phyloP scores from a whole-genome alignment of 1,140 invertebrate species.

The Scylla paramamosain region DNA sequence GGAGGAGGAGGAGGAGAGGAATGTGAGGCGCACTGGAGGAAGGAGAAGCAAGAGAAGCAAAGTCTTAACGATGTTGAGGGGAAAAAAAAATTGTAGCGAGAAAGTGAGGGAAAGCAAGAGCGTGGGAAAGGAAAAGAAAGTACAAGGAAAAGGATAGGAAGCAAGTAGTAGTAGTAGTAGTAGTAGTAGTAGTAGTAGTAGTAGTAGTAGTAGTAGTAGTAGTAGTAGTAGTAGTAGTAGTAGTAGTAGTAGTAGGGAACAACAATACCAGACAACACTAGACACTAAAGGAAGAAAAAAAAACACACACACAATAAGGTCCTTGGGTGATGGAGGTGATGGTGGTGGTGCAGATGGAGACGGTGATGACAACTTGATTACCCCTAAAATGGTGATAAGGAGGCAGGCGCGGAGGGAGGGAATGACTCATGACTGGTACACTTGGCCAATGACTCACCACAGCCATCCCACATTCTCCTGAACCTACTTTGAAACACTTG shows the following conservation, averaged over 20 bases:
- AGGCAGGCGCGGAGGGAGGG: not conserved
- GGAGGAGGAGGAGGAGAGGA: constrained; percentile 48
- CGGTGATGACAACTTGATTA: not conserved
- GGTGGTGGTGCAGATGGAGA: no score
- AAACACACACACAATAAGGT: no score
- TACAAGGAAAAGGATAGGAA: not conserved
- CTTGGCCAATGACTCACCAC: not conserved
- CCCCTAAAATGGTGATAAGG: not conserved
- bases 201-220: not conserved
- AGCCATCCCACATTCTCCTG: not conserved
- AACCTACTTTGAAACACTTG: not conserved
- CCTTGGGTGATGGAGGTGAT: no score
- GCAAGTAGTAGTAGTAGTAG: not conserved
- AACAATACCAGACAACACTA: no score
- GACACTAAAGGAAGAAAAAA: no score
- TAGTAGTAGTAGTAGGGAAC: not conserved
- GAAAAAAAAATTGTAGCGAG: not conserved
- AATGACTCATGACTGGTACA: not conserved
- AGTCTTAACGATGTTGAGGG: not conserved
- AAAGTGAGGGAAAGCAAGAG: not conserved
- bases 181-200: not conserved
- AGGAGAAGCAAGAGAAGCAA: not conserved
- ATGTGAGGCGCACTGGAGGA: no score
- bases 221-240: constrained; percentile 17
- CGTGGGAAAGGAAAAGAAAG: not conserved